Evolutionary conservation across 2,888 invertebrate genomes (phyloP), one percentile per base, ranked within the genome.

Genomic region (Diarsia dahlii): DNA sequence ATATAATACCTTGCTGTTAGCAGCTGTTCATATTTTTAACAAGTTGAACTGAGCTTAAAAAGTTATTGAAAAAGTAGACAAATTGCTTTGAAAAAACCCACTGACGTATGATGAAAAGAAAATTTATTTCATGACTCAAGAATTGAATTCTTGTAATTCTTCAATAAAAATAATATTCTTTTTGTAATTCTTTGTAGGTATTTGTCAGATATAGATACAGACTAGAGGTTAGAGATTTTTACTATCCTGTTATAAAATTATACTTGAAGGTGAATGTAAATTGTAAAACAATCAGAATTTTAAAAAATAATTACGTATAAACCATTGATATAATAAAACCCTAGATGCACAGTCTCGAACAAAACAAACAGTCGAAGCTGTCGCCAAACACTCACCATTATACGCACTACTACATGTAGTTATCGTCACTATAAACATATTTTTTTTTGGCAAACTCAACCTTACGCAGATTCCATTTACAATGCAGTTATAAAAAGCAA

Each of bases 31-130:
- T 28, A 48, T 63, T 34, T 52, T 58, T n/a, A 64, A 46, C 13
- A 75, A 67, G 54, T 62, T 71, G 1, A 67, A 48, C 20, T 45
- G n/a, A 80, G 50, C 46, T 80, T 52, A 58, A n/a, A 50, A 56
- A 28, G 18, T 50, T 80, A 50, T 63, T 63, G 5, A 34, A 54
- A 39, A 18, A 2, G 8, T 39, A 2, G 20, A 56, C 39, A 64
- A 52, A 9, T 74, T 34, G 23, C 12, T 63, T 45, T 15, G 2
- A 46, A 28, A 28, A 45, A 20, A 18, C 12, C 15, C 6, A 5
- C 13, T 74, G 15, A 39, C 48, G 18, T 13, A n/a, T 28, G 15
- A 28, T n/a, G 23, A 48, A 52, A 60, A 52, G 0, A 60, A 46
- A 34, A 18, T 23, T 23, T 4, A 23, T 12, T 75, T 52, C 10